Evolutionary conservation across 2,888 invertebrate genomes (phyloP).

Genomic region (Lydus trimaculatus): DNA sequence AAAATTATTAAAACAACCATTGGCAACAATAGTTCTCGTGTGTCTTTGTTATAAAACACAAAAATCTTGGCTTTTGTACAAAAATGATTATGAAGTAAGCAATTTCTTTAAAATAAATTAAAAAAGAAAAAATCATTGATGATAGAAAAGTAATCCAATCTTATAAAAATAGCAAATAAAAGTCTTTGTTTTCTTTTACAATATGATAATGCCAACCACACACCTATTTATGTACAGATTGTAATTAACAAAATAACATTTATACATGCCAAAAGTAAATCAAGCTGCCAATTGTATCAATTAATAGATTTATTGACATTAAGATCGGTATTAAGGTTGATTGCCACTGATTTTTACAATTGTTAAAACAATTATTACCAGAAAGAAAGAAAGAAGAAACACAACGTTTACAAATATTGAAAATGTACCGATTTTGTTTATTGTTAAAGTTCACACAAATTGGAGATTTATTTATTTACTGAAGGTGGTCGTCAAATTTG

Average conservation of each 20-base stretch:
- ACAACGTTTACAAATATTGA: no score
- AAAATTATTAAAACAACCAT: neutral
- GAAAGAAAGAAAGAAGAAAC: no score
- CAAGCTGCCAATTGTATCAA: slow-evolving; percentile 44
- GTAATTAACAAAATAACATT: neutral
- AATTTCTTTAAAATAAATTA: neutral
- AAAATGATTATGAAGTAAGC: neutral
- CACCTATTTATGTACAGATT: neutral
- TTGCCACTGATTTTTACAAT: slow-evolving; percentile 11
- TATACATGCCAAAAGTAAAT: slow-evolving; percentile 44
- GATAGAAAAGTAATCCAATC: neutral
- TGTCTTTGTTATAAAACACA: neutral
- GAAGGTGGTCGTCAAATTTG: slow-evolving; percentile 36
- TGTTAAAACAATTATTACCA: slow-evolving; percentile 10
- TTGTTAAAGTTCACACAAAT: no score
- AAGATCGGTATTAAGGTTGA: slow-evolving; percentile 42
- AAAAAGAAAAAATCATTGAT: no score
- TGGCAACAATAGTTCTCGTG: neutral
- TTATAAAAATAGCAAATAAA: neutral
- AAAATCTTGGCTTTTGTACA: neutral
- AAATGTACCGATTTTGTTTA: no score
- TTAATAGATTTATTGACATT: slow-evolving; percentile 52
- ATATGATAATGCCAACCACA: neutral
- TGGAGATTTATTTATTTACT: slow-evolving; percentile 36
- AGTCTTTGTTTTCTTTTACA: neutral